These are phyloP conservation scores for Oceanodroma tethys DNA, from an alignment of 2,113 vertebrate genomes.

Conservation along the genomic window DNA sequence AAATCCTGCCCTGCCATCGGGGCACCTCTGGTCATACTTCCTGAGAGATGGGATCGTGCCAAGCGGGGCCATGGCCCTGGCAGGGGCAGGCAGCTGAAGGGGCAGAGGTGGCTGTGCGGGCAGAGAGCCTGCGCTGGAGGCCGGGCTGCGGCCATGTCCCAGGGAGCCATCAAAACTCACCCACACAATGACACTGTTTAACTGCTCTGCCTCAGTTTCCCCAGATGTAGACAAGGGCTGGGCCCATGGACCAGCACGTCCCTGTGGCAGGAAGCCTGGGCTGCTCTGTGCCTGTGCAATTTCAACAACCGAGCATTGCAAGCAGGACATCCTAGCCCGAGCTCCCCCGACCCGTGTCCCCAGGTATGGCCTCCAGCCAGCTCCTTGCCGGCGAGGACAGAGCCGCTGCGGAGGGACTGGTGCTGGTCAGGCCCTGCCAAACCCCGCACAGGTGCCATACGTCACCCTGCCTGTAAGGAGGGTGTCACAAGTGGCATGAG, in stretches of 20 bases:
- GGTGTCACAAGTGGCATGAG: background rate
- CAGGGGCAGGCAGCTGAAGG: background rate
- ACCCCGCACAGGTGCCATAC: accelerated
- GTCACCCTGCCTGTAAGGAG: too few species aligned
- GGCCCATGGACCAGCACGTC: background rate
- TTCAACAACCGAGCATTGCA: background rate
- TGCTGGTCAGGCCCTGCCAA: background rate
- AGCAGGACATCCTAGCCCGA: accelerated
- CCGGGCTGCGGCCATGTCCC: background rate
- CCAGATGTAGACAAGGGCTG: background rate
- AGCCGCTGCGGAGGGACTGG: accelerated
- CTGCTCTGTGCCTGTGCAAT: accelerated
- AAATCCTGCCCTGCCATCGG: background rate
- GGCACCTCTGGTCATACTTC: background rate
- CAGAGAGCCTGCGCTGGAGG: background rate
- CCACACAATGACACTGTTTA: accelerated
- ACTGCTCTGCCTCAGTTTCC: background rate
- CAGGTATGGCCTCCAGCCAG: background rate
- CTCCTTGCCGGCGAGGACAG: background rate
- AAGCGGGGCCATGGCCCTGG: accelerated
- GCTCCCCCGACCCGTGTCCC: accelerated
- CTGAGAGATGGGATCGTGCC: background rate
- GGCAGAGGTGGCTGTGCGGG: background rate
- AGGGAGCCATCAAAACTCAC: background rate
- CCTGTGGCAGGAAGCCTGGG: background rate